phyloP scores from a whole-genome alignment of 2,797 vertebrate genomes.

The Microctenopoma lineatum region DNA sequence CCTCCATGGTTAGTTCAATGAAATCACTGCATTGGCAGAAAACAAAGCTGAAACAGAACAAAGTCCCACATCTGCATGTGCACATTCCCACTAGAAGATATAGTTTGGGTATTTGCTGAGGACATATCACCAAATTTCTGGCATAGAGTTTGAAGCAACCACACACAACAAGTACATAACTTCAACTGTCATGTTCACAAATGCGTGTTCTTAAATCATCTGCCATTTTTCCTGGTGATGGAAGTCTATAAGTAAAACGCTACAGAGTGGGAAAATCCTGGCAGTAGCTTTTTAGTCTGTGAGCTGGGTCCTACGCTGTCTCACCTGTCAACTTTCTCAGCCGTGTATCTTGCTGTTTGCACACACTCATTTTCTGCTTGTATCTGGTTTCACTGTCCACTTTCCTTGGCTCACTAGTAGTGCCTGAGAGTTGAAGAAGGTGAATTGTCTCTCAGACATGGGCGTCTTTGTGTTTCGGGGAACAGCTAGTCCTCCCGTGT shows the following conservation, averaged over 20 bases:
- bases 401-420: constrained; percentile 10
- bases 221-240: neutral
- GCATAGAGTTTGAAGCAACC: too few species aligned
- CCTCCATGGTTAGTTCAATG: neutral
- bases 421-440: constrained; percentile 36
- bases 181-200: too few species aligned
- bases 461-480: constrained; percentile 33
- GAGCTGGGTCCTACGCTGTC: neutral
- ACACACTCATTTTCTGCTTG: constrained; percentile 8
- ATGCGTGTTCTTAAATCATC: too few species aligned
- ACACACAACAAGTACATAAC: too few species aligned
- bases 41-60: too few species aligned
- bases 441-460: constrained; percentile 41
- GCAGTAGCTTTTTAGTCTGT: constrained; percentile 9
- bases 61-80: too few species aligned
- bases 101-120: too few species aligned
- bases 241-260: neutral
- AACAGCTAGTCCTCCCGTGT: constrained; percentile 10
- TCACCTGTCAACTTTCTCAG: constrained; percentile 14
- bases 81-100: too few species aligned
- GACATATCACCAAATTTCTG: too few species aligned
- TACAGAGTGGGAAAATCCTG: neutral
- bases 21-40: neutral
- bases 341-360: constrained; percentile 2
- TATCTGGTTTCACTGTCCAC: constrained; percentile 23